Base-by-base conservation (phyloP, 2,113 vertebrate species). In the Hiodon tergisus region DNA sequence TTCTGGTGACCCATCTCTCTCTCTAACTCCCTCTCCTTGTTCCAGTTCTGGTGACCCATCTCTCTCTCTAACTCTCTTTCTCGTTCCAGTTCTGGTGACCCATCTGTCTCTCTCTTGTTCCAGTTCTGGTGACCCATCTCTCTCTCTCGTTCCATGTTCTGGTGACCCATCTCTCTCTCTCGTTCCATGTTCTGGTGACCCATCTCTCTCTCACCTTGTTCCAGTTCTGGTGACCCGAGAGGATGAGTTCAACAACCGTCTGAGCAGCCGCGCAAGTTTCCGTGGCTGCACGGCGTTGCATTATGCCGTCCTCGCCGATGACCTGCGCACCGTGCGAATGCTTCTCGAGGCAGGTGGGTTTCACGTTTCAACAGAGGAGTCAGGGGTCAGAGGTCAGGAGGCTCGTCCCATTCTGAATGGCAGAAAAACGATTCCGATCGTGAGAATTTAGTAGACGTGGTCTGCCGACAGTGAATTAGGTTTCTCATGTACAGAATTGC, bases 191-290 rank as follows among this genome's bases (percentile, higher is more conserved):
- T 57, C 63, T 60, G 13, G 16, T 62, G 52, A 8, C 8, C 4
- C 14, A 31, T 47, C 71, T 14, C 17, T 62, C 2, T 54, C 13
- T 8, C 51, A 51, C 8, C 14, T 2, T 68, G 9, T 67, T 6
- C 2, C 86, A 99, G 97, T 99, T 10, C 85, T 98, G 3, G 94
- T 98, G 50, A 95, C 91, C 67, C 89, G 96, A 68, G 97, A 98
- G 77, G 97, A 99, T 3, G 95, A 99, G 62, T 99, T 99, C 92
- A 98, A 88, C 87, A 94, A 90, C 87, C 89, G 94, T 11, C 87
- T 99, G 72, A 99, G 96, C 88, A 89, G 93, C 81, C 87, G 95
- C 0, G 95, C 94, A 16, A 96, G 93, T 59, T 99, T 99, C 89
- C 93, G 90, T 11, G 95, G 94, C 60, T 98, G 96, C 87, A 94